Evolutionary conservation across 2,797 vertebrate species (phyloP), one percentile per base, ranked within the genome.

Genomic region (Pristis pectinata): DNA sequence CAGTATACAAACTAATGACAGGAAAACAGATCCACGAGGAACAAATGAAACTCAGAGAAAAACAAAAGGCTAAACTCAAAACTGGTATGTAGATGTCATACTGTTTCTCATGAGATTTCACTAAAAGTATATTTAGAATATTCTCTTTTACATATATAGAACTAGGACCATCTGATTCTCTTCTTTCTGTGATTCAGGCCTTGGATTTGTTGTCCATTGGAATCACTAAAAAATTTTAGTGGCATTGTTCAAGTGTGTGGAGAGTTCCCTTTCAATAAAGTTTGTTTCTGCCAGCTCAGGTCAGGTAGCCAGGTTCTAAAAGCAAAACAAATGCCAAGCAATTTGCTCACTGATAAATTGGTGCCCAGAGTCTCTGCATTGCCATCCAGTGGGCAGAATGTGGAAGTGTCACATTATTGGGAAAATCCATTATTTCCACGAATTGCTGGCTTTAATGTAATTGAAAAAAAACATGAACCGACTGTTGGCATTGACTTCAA

Each of bases 11-110:
- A 95, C 97, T 99, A 94, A 98, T 99, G 98, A 98, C 97, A 0
- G 98, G 99, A 17, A 96, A 97, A 91, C 98, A 99, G 97, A 98
- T 99, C 94, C 97, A 98, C 0, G 97, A 98, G 93, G 98, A 99
- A 89, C 98, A 98, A 95, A 95, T 98, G 61, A 97, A 95, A 87
- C 96, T 96, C 0, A 95, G 98, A 56, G 98, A 98, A 95, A 97
- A 96, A 95, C 96, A 97, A 95, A 99, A 98, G 96, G 94, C 95
- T 0, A 95, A 4, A 1, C 24, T 95, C 0, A 98, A 97, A 95
- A 6, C 96, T 94, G 97, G 98, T 99, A 95, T 0, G 96, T 96
- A 1, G 77, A n/a, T n/a, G 61, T 89, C 8, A 83, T 61, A 1
- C 49, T 44, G 37, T 41, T 92, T 92, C 30, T 27, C 30, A 8